A percentile compares a stretch with the other conserved stretches of the same genome.
Evolutionary conservation across 2,113 vertebrate species (phyloP).

Genomic region (Acrocephalus arundinaceus): DNA sequence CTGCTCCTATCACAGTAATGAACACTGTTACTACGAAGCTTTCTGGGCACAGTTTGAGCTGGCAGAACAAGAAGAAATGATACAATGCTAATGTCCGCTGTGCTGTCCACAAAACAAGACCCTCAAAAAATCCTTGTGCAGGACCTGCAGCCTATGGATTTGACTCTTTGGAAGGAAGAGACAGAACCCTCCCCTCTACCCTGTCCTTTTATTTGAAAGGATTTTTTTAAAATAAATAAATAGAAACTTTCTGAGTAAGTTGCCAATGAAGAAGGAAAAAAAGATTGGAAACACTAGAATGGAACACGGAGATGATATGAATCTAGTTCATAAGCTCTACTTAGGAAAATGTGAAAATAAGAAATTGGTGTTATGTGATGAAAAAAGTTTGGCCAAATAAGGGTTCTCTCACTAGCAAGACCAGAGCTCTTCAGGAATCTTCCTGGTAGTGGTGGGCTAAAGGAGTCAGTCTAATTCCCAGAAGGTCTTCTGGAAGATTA

Average conservation of each 20-base stretch:
- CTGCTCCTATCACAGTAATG: background rate
- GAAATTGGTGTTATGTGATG: background rate
- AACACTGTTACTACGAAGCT: background rate
- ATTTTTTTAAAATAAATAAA: background rate
- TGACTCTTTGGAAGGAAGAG: background rate
- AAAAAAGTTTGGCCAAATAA: background rate
- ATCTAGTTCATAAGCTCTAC: background rate
- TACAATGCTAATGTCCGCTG: background rate
- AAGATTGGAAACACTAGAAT: background rate
- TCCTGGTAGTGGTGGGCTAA: background rate
- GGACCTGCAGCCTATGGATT: background rate
- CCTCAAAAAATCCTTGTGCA: background rate
- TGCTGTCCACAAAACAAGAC: background rate
- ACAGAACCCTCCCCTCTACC: accelerated
- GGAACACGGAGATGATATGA: background rate
- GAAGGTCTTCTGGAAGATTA: background rate
- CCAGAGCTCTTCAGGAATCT: background rate
- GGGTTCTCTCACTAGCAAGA: background rate
- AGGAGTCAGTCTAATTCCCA: background rate
- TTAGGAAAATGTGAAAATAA: background rate
- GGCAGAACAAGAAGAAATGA: background rate
- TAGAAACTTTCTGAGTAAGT: background rate
- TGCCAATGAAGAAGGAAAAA: background rate
- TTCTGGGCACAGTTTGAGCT: background rate
- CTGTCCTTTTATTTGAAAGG: background rate